phyloP scores from a whole-genome alignment of 1,140 invertebrate species.

The Drosophila neocordata region DNA sequence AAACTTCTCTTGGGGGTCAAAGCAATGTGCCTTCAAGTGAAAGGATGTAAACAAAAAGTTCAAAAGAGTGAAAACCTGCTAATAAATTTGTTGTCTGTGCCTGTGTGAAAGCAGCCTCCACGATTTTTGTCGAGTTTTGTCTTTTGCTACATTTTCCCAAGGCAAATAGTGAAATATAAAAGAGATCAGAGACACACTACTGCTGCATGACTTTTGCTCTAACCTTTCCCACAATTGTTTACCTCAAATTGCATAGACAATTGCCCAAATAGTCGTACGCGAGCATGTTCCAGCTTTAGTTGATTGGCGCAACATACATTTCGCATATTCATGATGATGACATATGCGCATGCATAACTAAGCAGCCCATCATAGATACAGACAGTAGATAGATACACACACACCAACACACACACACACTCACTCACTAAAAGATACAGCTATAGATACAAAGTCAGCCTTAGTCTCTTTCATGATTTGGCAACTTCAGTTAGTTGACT shows the following conservation, averaged over 20 bases:
- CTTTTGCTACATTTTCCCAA: constrained; percentile 58
- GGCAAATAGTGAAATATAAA: background rate
- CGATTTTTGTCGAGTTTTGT: background rate
- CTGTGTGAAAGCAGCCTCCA: constrained; percentile 40
- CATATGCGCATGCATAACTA: constrained; percentile 76
- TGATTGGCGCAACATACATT: constrained; percentile 57
- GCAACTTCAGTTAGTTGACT: constrained; percentile 39
- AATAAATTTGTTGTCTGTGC: constrained; percentile 48
- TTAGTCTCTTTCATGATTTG: constrained; percentile 50
- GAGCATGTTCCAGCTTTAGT: constrained; percentile 35
- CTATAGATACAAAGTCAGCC: constrained; percentile 18
- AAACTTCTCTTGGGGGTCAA: background rate
- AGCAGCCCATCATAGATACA: constrained; percentile 29
- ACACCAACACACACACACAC: constrained; percentile 11
- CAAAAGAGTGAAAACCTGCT: too few species aligned
- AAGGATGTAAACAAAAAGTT: too few species aligned
- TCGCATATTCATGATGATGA: constrained; percentile 68
- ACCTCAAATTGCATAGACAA: constrained; percentile 70
- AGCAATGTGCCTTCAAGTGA: constrained; percentile 50
- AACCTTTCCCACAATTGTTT: constrained; percentile 80
- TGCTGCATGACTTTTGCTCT: constrained; percentile 65
- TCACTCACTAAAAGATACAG: background rate
- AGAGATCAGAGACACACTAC: background rate
- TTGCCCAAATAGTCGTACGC: constrained; percentile 44
- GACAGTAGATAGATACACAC: too few species aligned